phyloP scores from a whole-genome alignment of 2,888 invertebrate genomes.

The Nomada ferruginata region DNA sequence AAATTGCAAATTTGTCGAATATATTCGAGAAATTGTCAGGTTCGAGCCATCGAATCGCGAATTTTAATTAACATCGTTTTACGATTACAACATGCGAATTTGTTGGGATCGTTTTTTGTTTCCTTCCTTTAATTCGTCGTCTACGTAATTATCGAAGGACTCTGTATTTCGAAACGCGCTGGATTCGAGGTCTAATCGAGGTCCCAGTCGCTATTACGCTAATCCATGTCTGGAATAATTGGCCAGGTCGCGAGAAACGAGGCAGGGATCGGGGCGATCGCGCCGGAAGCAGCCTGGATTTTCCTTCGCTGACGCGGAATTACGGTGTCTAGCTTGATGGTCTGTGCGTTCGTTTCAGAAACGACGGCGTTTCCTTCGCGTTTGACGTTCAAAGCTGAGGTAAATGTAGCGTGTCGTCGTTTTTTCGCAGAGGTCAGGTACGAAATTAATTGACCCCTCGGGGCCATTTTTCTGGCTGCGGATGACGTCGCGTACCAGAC shows the following conservation, averaged over 20 bases:
- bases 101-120: too few species aligned
- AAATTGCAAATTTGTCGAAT: too few species aligned
- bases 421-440: not conserved
- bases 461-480: not conserved
- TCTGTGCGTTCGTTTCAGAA: constrained; percentile 22
- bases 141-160: not conserved
- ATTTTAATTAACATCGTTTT: not conserved
- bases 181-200: not conserved
- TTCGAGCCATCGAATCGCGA: too few species aligned
- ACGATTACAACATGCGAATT: not conserved
- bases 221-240: constrained; percentile 36
- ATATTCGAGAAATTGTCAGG: too few species aligned
- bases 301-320: constrained; percentile 41
- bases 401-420: not conserved
- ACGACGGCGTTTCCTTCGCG: constrained; percentile 3
- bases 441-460: constrained; percentile 12
- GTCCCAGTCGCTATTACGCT: constrained; percentile 21
- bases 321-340: constrained; percentile 21
- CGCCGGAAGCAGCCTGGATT: constrained; percentile 34
- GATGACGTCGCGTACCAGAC: not conserved
- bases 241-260: constrained; percentile 8
- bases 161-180: not conserved
- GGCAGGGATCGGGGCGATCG: constrained; percentile 12
- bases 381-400: not conserved
- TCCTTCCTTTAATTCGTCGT: not conserved